Percentiles rank a stretch among this genome's conserved stretches.
These are phyloP conservation scores for Meandrusa payeni DNA, from an alignment of 2,888 invertebrate genomes.

Conservation along the genomic window DNA sequence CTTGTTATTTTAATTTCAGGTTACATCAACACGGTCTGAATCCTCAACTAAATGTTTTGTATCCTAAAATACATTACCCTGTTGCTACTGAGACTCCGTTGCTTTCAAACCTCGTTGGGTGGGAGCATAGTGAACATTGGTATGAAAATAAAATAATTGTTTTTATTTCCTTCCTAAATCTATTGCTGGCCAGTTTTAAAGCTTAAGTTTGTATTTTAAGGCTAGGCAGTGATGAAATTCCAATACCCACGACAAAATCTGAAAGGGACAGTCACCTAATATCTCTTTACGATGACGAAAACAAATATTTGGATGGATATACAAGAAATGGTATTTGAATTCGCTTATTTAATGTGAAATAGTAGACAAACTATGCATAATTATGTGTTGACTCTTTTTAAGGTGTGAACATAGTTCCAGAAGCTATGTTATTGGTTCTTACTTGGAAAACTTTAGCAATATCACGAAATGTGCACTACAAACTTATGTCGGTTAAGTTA, in stretches of 20 bases:
- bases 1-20: slow-evolving; percentile 60
- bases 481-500: slow-evolving; percentile 47
- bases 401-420: slow-evolving; percentile 84
- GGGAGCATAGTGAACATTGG: slow-evolving; percentile 89
- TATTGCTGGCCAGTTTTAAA: no score
- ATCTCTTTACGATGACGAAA: slow-evolving; percentile 51
- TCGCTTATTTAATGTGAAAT: slow-evolving; percentile 21
- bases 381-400: no score
- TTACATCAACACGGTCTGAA: slow-evolving; percentile 87
- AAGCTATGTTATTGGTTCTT: slow-evolving; percentile 76
- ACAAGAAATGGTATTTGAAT: slow-evolving; percentile 8
- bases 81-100: slow-evolving; percentile 91
- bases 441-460: slow-evolving; percentile 78
- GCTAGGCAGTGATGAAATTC: no score
- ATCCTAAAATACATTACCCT: slow-evolving; percentile 86
- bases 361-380: no score
- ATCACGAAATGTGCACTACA: slow-evolving; percentile 50
- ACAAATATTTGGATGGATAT: slow-evolving; percentile 42
- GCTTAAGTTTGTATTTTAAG: no score
- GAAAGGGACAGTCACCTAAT: no score
- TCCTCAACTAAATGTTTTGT: slow-evolving; percentile 85
- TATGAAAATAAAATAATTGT: slow-evolving; percentile 37
- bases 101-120: slow-evolving; percentile 87
- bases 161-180: no score
- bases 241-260: no score